Evolutionary conservation across 1,140 invertebrate genomes (phyloP), one percentile per base, ranked within the genome.

Genomic region (Periplaneta americana): DNA sequence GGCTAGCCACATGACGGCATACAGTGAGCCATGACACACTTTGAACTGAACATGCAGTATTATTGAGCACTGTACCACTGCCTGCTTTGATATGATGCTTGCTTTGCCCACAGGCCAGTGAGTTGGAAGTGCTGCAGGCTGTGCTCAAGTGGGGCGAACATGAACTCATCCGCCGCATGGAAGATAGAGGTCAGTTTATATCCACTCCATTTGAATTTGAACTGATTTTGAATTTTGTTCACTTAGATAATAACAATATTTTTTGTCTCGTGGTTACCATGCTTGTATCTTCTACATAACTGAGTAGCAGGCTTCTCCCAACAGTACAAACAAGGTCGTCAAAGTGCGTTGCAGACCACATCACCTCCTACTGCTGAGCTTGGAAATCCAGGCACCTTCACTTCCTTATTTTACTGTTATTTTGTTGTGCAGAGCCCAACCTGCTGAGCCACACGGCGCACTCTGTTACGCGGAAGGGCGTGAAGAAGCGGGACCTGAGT

Each of bases 91-190:
- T n/a, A 66, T 28, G 48, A 66, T 66, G 48, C 9, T 66, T 66
- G 5, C 22, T 66, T 66, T 66, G 6, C 5, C 84, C 85, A 13
- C 83, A 90, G 89, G 96, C 97, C 10, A 95, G 94, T 84, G 97
- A 98, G 87, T 87, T 97, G 82, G 96, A 98, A 88, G 93, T 98
- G 1, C 88, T 98, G 80, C 92, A 96, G 84, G 95, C 96, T 74
- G 93, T 97, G 75, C 89, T 98, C 18, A 96, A 96, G 86, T 98
- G 97, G 96, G 97, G 96, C 35, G 97, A 98, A 88, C 93, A 96
- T 84, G 93, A 96, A 83, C 90, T 96, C 36, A 92, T 95, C 34
- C 91, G 93, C 79, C 90, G 94, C 75, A 96, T 96, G 92, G 96
- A 97, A 87, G 95, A 97, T 87, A 88, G 93, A 90, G 92, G 92